Base-by-base conservation (phyloP, 1,140 invertebrate genomes). In the Pissodes strobi region DNA sequence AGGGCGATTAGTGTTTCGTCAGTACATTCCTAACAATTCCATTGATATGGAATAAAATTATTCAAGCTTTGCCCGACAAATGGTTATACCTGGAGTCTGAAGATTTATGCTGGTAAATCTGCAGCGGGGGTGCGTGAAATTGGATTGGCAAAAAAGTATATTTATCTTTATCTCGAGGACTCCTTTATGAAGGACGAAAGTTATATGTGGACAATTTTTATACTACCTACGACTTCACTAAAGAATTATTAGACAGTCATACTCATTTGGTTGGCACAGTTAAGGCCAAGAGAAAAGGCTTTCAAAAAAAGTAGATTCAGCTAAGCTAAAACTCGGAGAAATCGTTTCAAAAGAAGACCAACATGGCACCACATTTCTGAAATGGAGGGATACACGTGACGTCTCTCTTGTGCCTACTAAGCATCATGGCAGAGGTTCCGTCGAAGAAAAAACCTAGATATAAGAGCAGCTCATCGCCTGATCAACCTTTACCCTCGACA, bases 131-230 rank as follows among this genome's bases (percentile, higher is more conserved):
- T 49, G 10, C 38, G 21, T 12, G 18, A 27, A 55, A 21, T 22
- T 15, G 46, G 23, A 12, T 27, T 63, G 55, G 21, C 48, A 51
- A 60, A 52, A 25, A 8, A 34, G 6, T n/a, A 3, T 18, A 58
- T 18, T 19, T 45, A 37, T 18, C 5, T 27, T 15, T 13, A 46
- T 58, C 6, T 30, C 45, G 8, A 10, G 41, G n/a, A 51, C 19
- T 10, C 34, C 45, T 27, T 6, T 46, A 30, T 37, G 51, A 70
- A 59, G 66, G 39, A 12, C 21, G 45, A 49, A 65, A 21, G 52
- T 34, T 53, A 22, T 73, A 59, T 69, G 70, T 69, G 2, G 65
- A 66, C 60, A 76, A 69, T 64, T 79, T 71, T 70, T 81, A 79
- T 60, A 76, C 71, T 18, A 12, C 19, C 25, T 53, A 30, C 13